Base-by-base conservation (phyloP, 2,113 vertebrate species). In the Lasiurus cinereus region DNA sequence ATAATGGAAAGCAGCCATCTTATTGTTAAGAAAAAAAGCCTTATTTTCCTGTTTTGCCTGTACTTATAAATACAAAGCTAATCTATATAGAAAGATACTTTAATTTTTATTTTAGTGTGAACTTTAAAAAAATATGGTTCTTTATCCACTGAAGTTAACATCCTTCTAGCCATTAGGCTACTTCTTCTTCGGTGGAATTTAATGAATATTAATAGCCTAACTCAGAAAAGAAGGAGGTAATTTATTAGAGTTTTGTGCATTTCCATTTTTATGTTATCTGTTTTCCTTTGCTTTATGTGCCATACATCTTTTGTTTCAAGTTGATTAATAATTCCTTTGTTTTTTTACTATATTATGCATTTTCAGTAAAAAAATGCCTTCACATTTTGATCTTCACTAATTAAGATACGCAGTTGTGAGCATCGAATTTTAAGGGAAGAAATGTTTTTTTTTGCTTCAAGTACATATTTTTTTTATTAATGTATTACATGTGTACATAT, bases 121-220 rank as follows among this genome's bases (percentile, higher is more conserved):
- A 77, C 4, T 97, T 97, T 93, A 18, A 91, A 94, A 94, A 90
- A 96, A 93, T 90, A 77, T 66, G 22, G 82, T 96, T 95, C 93
- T 33, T 88, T 93, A 85, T 86, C 46, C 48, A 48, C 6, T 96
- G 95, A 96, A 92, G 92, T 94, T 87, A 90, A 76, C 91, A 89
- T 96, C 78, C 59, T 93, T 33, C 62, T 95, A 12, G 79, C 73
- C 78, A 84, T 85, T 97, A 95, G 72, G 56, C 94, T 97, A 91
- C 93, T 97, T 82, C 79, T 96, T 96, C 88, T 80, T 93, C 50
- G 83, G 36, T 96, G 43, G 87, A 96, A 91, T 89, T 80, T 97
- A 97, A 96, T 97, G 96, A 97, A 95, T 97, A 94, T 96, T 97
- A 95, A 97, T 91, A 95, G 93, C 31, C n/a, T 93, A 95, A 77